Base-by-base conservation (phyloP, 2,797 vertebrate species). In the Mus spretus region DNA sequence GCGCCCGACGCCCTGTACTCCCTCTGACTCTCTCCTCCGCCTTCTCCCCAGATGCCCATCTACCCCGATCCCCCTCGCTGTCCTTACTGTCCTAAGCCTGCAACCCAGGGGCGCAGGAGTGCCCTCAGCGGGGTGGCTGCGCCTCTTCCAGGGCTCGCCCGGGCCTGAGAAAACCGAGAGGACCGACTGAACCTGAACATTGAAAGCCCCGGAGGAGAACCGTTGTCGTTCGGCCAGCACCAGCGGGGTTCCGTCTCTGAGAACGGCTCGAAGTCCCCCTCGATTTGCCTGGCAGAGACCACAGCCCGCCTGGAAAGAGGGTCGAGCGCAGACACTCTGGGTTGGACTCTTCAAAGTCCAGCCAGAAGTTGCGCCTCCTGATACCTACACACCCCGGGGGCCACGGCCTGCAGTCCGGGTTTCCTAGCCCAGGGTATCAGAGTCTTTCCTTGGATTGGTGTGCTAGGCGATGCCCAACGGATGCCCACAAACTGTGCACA, bases 401-500 rank as follows among this genome's bases (percentile, higher is more conserved):
- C 55, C 34, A 8, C 63, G 0, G 12, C 63, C 34, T 2, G 44
- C 34, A 55, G 37, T 3, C 1, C 1, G 65, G 2, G 40, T n/a
- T 79, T n/a, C 31, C 77, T 1, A 24, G 15, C 24, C 15, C 15
- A 2, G 1, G 55, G 34, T 1, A 3, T 59, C 1, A n/a, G 47
- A 31, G 55, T 59, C 61, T 6, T 6, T 37, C 61, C 5, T 55
- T 37, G 2, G 59, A 26, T n/a, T 63, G 37, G 28, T 89, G 87
- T 61, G 5, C 15, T 59, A 59, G 10, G 87, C 13, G 40, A 24
- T 74, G 44, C 83, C 12, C 83, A 85, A 78, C 20, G 19, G 20
- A 31, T 31, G 15, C 14, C 55, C n/a, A 1, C 0, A 63, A 89
- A 10, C 31, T 4, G 70, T 6, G 9, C 28, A 0, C 94, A 50